Conservation (phyloP, 2,888 invertebrate species). For the Mimas tiliae region DNA sequence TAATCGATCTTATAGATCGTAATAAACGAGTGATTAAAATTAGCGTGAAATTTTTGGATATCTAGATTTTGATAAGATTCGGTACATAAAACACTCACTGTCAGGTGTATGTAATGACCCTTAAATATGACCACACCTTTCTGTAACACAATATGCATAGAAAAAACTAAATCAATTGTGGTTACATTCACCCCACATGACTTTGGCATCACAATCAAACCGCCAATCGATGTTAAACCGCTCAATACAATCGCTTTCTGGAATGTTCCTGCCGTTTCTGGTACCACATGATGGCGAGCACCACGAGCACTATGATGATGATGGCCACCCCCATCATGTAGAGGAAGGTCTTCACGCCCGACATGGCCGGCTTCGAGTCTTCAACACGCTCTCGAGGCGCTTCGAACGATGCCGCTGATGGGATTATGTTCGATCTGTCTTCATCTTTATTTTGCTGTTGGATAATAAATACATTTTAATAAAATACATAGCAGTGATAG, state of each 20-base stretch:
- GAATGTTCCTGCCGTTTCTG: constrained; percentile 96
- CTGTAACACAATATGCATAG: too few relatives aligned
- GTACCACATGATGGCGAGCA: constrained; percentile 96
- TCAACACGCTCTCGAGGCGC: constrained; percentile 96
- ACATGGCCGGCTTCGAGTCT: constrained; percentile 94
- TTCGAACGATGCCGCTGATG: constrained; percentile 95
- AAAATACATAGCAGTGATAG: too few relatives aligned
- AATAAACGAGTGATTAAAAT: too few relatives aligned
- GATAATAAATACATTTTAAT: constrained; percentile 34
- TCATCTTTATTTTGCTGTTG: constrained; percentile 86
- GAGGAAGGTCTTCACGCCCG: constrained; percentile 95
- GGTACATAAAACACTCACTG: too few relatives aligned
- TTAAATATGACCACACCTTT: too few relatives aligned
- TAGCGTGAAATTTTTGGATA: too few relatives aligned
- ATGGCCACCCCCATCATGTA: constrained; percentile 94
- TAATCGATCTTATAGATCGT: too few relatives aligned
- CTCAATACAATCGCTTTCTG: constrained; percentile 90
- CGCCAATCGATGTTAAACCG: background rate
- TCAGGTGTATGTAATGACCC: too few relatives aligned
- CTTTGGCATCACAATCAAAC: background rate
- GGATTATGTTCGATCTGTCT: constrained; percentile 93
- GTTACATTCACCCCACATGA: too few relatives aligned
- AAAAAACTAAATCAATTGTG: too few relatives aligned
- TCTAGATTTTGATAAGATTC: too few relatives aligned
- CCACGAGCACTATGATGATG: constrained; percentile 91